Evolutionary conservation across 2,888 invertebrate genomes (phyloP), one percentile per base, ranked within the genome.

Genomic region (Meghimatium bilineatum): DNA sequence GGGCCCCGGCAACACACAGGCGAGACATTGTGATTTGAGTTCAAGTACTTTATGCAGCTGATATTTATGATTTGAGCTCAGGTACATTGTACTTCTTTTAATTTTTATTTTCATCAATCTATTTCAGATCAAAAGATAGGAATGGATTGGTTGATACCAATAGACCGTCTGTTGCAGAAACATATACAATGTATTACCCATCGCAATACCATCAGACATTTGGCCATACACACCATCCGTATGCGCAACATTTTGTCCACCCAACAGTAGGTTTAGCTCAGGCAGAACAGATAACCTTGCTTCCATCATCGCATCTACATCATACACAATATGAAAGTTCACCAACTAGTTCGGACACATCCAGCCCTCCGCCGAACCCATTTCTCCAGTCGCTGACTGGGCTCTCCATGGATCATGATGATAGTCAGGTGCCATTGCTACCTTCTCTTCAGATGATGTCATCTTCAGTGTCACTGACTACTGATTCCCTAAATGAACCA

Each of bases 321-420:
- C 26, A 26, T 26, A 52, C 14, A n/a, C 67, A 17, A 8, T 36
- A 32, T 29, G 80, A 80, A 10, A 49, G 87, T 91, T 75, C 87
- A 85, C 71, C 92, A 56, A 91, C 92, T 83, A 74, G 77, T 92
- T 90, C 90, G 0, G 90, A 90, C 82, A 86, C 87, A 77, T 90
- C 90, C 52, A 90, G 90, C 84, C 90, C 90, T 49, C 88, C 89
- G 0, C 87, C 86, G 0, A 90, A 89, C 84, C 91, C 91, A 14
- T 71, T 66, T 32, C 67, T 67, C 8, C 56, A 29, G 23, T 38
- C 44, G 12, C 23, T 49, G 44, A 17, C 29, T 32, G 44, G 20
- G 26, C 56, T 71, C 10, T 44, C 72, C n/a, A 17, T 56, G n/a
- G 72, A 81, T 26, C 81, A 72, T 23, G 49, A 20, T 29, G 60